Conservation (phyloP, 23 tunicate species). For the Styela plicata region DNA sequence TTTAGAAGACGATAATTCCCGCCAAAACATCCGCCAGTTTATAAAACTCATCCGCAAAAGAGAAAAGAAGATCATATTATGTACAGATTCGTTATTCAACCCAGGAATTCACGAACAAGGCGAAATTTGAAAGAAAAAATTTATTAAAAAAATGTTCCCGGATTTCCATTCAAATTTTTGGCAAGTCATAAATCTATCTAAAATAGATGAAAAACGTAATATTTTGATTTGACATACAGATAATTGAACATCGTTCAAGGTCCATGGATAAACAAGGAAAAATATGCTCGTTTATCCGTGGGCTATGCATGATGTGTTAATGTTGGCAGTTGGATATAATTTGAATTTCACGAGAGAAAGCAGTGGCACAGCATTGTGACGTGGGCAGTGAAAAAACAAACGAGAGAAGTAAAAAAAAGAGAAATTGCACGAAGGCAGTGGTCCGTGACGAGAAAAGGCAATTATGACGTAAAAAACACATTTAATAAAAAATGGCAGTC, state of each 20-base stretch:
- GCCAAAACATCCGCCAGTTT: neutral
- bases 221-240: too few relatives aligned
- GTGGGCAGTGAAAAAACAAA: neutral
- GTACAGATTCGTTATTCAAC: neutral
- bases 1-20: neutral
- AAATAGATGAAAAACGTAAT: too few relatives aligned
- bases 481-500: neutral
- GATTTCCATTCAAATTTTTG: too few relatives aligned
- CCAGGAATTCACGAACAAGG: neutral
- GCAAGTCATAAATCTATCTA: too few relatives aligned
- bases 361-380: neutral
- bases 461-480: neutral
- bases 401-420: neutral
- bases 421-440: neutral
- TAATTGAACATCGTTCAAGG: neutral
- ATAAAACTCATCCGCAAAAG: neutral
- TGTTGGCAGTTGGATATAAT: neutral
- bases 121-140: neutral
- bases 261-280: neutral
- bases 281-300: neutral
- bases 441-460: neutral
- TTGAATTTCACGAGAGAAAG: neutral
- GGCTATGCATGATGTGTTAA: neutral
- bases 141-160: too few relatives aligned
- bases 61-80: neutral